A percentile compares a stretch with the other conserved stretches of the same genome.
phyloP scores from a whole-genome alignment of 2,113 vertebrate species.

The Pedetes capensis region DNA sequence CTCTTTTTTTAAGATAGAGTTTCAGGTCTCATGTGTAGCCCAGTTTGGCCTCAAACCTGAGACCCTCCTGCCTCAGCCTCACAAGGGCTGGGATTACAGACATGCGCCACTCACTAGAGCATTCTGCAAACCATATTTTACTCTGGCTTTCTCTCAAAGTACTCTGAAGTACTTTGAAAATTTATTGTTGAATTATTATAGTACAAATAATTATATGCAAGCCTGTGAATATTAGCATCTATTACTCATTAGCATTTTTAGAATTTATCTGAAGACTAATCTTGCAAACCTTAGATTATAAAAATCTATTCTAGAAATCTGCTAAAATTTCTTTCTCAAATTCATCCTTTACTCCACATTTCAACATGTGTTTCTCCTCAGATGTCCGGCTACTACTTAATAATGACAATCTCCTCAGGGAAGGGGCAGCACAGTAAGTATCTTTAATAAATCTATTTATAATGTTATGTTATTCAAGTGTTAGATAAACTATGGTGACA shows the following conservation, averaged over 20 bases:
- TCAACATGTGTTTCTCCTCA: conserved; percentile 73
- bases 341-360: conserved; percentile 12
- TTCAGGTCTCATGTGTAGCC: no score
- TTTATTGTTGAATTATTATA: conserved; percentile 36
- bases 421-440: conserved; percentile 95
- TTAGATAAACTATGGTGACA: not conserved
- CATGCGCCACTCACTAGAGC: not conserved
- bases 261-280: conserved; percentile 30
- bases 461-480: not conserved
- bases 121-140: conserved; percentile 7
- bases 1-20: no score
- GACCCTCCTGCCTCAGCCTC: no score
- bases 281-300: not conserved
- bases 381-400: conserved; percentile 95
- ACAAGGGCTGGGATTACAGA: no score
- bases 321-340: conserved; percentile 21
- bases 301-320: conserved; percentile 32
- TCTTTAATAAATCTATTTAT: not conserved
- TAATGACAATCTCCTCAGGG: conserved; percentile 96
- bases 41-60: not conserved
- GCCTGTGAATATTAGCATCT: conserved; percentile 18
- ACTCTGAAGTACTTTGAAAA: conserved; percentile 25
- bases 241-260: not conserved
- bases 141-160: conserved; percentile 1
- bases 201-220: not conserved